Percentiles rank a stretch among this genome's conserved stretches.
Conservation (phyloP, 1,140 invertebrate genomes). For the Armadillidium nasatum region DNA sequence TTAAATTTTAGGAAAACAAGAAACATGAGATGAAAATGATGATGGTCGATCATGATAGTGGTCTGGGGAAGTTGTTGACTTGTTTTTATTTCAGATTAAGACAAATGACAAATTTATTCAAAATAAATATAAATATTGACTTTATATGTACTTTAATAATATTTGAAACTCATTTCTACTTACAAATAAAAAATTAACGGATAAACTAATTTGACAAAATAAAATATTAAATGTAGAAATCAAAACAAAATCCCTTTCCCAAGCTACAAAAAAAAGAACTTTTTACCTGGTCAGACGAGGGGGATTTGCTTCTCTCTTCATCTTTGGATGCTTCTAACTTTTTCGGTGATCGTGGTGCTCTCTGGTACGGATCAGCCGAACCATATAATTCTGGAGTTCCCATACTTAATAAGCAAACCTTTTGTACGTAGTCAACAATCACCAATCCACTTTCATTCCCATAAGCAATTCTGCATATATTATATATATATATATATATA, state of each 20-base stretch:
- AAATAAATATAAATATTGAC: too few relatives aligned
- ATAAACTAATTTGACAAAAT: not conserved
- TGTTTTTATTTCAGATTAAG: too few relatives aligned
- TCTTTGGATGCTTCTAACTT: conserved; percentile 48
- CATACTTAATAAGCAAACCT: conserved; percentile 78
- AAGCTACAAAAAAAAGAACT: too few relatives aligned
- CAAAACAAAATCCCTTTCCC: not conserved
- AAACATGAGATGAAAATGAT: too few relatives aligned
- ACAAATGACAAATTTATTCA: too few relatives aligned
- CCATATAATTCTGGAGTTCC: conserved; percentile 82
- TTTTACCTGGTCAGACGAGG: conserved; percentile 42
- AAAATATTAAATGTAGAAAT: not conserved
- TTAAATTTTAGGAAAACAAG: too few relatives aligned
- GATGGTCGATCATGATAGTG: too few relatives aligned
- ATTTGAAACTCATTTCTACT: too few relatives aligned
- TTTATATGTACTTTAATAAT: too few relatives aligned
- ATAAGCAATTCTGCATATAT: conserved; percentile 77
- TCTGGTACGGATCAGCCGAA: conserved; percentile 77
- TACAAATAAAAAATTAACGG: too few relatives aligned
- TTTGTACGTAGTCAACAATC: conserved; percentile 89
- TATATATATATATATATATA: conserved; percentile 37
- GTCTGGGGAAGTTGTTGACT: too few relatives aligned
- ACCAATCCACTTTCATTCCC: conserved; percentile 91
- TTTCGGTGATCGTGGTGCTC: conserved; percentile 77
- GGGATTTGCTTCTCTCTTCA: conserved; percentile 42